phyloP scores from a whole-genome alignment of 2,888 invertebrate species.

The Leptarthrus brevirostris region DNA sequence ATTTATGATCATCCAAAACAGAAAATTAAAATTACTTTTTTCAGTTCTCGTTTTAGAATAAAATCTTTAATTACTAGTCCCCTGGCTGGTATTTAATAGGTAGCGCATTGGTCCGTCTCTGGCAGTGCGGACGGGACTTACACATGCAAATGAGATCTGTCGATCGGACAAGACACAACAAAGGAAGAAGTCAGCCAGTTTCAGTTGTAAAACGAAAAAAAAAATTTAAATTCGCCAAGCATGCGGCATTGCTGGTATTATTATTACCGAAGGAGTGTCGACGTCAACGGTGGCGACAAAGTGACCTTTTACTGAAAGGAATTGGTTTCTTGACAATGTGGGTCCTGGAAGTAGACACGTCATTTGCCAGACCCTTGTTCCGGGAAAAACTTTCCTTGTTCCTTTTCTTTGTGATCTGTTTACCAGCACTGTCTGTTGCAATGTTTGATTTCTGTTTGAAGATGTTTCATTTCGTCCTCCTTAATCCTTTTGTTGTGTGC shows the following conservation, averaged over 20 bases:
- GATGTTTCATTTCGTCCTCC: no score
- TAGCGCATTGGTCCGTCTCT: no score
- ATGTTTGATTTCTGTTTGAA: no score
- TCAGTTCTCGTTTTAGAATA: conserved; percentile 31
- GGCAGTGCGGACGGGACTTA: not conserved
- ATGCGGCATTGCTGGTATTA: no score
- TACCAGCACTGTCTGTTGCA: no score
- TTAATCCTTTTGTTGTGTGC: no score
- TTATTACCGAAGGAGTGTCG: not conserved
- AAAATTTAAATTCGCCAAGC: not conserved
- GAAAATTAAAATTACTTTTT: conserved; percentile 52
- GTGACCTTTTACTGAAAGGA: not conserved
- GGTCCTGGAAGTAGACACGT: not conserved
- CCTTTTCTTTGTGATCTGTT: not conserved
- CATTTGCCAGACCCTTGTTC: not conserved
- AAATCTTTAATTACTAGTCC: conserved; percentile 45
- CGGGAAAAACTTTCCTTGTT: not conserved
- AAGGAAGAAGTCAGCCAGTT: not conserved
- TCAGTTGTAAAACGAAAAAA: not conserved
- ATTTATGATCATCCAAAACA: conserved; percentile 52
- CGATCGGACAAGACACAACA: not conserved
- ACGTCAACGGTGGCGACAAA: not conserved
- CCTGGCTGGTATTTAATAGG: conserved; percentile 15
- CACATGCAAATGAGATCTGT: not conserved
- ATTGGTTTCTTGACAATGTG: not conserved